Base-by-base conservation (phyloP, 2,113 vertebrate genomes). In the Thryonomys swinderianus region DNA sequence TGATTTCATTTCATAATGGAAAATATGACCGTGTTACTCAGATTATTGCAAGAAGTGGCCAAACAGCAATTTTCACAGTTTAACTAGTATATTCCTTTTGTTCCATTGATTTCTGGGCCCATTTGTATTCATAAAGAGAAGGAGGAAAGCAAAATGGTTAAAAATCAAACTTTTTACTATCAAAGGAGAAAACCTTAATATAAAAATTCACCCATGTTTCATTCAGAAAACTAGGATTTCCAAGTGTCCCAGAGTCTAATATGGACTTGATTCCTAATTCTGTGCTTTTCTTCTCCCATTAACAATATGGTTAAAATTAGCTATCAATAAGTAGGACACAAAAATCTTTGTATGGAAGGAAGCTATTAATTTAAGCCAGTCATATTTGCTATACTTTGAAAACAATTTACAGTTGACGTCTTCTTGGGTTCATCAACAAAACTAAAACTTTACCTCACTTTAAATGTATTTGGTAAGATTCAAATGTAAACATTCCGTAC, bases 401-500 rank as follows among this genome's bases (percentile, higher is more conserved):
- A 66, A 12, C n/a, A 78, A 87, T 74, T 79, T 11, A 64, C 57
- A 73, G 79, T 18, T 89, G 48, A 74, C 16, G 4, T 88, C 23
- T 79, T 94, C 48, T 5, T 62, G 12, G 79, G 6, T 95, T 69
- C 71, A 61, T 59, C 67, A 27, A 92, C 74, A 25, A 90, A 64
- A 37, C 37, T 85, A 71, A 90, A 76, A 83, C 5, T 94, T 79
- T 82, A 53, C 93, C 13, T 93, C 34, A 74, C n/a, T 57, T 93
- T 91, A 87, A 88, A 93, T 85, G 40, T 84, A 82, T 78, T 92
- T 27, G 18, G 5, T 62, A 51, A 83, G 34, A 83, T 74, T 86
- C 88, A 71, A 92, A 88, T 85, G 3, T 85, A 85, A 94, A 17
- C n/a, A 78, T 90, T 93, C 25, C 40, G 82, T 85, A 55, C 10